Base-by-base conservation (phyloP, 2,113 vertebrate species). In the Crotalus tigris region DNA sequence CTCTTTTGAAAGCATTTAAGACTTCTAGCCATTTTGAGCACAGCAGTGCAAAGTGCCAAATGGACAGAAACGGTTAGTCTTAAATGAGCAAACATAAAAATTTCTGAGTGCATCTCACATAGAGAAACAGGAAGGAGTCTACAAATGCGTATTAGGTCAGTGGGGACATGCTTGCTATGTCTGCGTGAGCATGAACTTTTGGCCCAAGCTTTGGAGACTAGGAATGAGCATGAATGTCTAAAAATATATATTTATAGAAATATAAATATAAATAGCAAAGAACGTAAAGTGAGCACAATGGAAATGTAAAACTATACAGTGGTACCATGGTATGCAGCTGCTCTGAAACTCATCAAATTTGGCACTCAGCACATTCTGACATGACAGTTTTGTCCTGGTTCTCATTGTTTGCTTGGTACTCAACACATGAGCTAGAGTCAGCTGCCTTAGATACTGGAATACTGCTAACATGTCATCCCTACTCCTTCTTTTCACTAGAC, bases 11-110 rank as follows among this genome's bases (percentile, higher is more conserved):
- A 86, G 89, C 88, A 90, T 93, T 90, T 93, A 90, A 90, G 89
- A 64, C 23, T 54, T 58, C 57, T 90, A 64, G 81, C 75, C 89
- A 87, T 93, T 93, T 61, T 92, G 44, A 93, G 51, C 12, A 11
- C 81, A 54, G 92, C 88, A 54, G 81, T 90, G 19, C 49, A 51
- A 61, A 93, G 55, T 90, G 92, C 92, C 92, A 90, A 93, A 81
- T 59, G 88, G 75, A 57, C 55, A 86, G 49, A 51, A 39, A 87
- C 87, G 58, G 88, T 64, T 0, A 1, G 19, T 59, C 81, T 0
- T 0, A 94, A 86, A 92, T 51, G 90, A 64, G 85, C 59, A 91
- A 12, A 69, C 0, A 0, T 49, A 33, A 61, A 92, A 87, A 26
- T 0, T 5, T 7, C 26, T 53, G 90, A 88, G 81, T 61, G 85